Evolutionary conservation across 2,113 vertebrate species (phyloP), one percentile per base, ranked within the genome.

Genomic region (Tachysurus vachellii): DNA sequence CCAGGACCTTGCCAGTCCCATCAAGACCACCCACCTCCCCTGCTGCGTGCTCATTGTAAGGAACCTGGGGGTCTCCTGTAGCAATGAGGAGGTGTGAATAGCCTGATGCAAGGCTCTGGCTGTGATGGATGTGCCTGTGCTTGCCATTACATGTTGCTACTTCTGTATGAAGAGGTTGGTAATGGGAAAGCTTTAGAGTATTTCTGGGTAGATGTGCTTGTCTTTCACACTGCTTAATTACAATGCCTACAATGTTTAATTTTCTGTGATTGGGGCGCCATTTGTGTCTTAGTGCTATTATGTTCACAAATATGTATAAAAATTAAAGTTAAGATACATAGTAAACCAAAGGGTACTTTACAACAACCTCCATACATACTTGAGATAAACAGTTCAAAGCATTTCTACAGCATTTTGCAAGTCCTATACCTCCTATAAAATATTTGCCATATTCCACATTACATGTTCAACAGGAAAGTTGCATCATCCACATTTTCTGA

Each of bases 71-170:
- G 56, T 70, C 87, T 91, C 88, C 92, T 91, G 88, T 82, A 57
- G 82, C 62, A 88, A 86, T 73, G 87, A 56, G 75, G 88, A 88
- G 85, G 90, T 90, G 91, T 88, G 89, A 91, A 89, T 91, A 89
- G 89, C 85, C 86, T 91, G 71, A 84, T 84, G 59, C 62, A 21
- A 57, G 83, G 81, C 76, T 75, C 80, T 73, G 85, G 82, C 84
- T 81, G 79, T 71, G 80, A 70, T 80, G 66, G 86, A 79, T 89
- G 44, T 90, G 91, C 86, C 87, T 89, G 66, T 87, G 86, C 91
- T 92, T 89, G 91, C 84, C 91, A 86, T 44, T 82, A 80, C 36
- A 71, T 76, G 86, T 64, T 56, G 47, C 50, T 80, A 73, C 80
- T 54, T 44, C 88, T 88, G 77, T 64, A 59, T 85, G 88, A 90